These are phyloP conservation scores for Metalampra italica DNA, from an alignment of 2,888 invertebrate species.

Conservation along the genomic window DNA sequence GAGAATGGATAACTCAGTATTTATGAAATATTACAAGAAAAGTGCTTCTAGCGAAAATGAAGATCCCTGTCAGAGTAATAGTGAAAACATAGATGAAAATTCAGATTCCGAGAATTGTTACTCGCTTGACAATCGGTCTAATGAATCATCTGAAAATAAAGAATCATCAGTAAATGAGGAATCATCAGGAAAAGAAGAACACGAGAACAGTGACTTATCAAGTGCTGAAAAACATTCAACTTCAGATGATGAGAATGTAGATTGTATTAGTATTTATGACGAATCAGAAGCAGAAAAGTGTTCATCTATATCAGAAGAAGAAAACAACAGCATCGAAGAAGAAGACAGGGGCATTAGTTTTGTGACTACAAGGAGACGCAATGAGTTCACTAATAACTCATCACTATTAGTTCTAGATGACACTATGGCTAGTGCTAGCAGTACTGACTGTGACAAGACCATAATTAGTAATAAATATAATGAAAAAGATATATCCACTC, in stretches of 20 bases:
- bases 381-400: conserved; percentile 44
- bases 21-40: conserved; percentile 42
- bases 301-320: conserved; percentile 12
- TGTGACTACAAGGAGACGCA: conserved; percentile 62
- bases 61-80: conserved; percentile 3
- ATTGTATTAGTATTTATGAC: conserved; percentile 4
- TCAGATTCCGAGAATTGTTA: background rate
- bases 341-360: conserved; percentile 45
- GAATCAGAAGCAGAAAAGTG: conserved; percentile 9
- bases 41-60: conserved; percentile 16
- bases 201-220: conserved; percentile 15
- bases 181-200: conserved; percentile 9
- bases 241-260: conserved; percentile 15
- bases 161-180: background rate
- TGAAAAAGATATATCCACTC: conserved; percentile 3
- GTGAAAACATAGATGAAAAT: background rate
- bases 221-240: conserved; percentile 13
- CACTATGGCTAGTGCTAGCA: background rate
- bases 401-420: conserved; percentile 33
- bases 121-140: background rate
- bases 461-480: conserved; percentile 12
- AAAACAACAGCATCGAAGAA: conserved; percentile 21
- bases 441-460: conserved; percentile 14
- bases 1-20: conserved; percentile 46
- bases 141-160: background rate